Conservation (phyloP, 2,888 invertebrate species). For the Chaetogeoica ovagalla region DNA sequence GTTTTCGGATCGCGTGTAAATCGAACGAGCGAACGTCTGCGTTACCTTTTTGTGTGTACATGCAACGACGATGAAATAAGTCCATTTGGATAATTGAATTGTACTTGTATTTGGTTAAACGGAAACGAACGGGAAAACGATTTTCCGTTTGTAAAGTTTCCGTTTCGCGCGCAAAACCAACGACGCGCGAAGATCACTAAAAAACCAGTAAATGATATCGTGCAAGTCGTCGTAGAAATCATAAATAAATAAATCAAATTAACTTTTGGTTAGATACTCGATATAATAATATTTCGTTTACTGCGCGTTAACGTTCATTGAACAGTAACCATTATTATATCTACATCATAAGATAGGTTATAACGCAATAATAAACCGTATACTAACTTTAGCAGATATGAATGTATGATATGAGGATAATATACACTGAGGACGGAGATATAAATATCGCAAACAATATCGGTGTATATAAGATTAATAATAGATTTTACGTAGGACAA, state of each 20-base stretch:
- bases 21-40: conserved; percentile 15
- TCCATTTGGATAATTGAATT: conserved; percentile 39
- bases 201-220: not conserved
- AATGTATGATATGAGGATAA: not conserved
- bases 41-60: not conserved
- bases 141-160: conserved; percentile 37
- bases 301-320: not conserved
- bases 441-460: too few species aligned
- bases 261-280: conserved; percentile 10
- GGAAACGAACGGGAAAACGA: conserved; percentile 36
- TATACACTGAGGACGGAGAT: too few species aligned
- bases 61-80: conserved; percentile 4
- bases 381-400: not conserved
- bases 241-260: not conserved
- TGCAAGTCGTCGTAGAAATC: not conserved
- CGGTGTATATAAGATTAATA: not conserved
- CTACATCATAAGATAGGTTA: not conserved
- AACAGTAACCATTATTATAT: not conserved
- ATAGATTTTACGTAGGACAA: not conserved
- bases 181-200: conserved; percentile 20
- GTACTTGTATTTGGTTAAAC: conserved; percentile 15
- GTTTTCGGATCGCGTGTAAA: conserved; percentile 24
- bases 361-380: not conserved
- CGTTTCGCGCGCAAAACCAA: not conserved
- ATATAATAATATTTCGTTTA: too few species aligned